Conservation (phyloP, 1,140 invertebrate species). For the Pissodes strobi region DNA sequence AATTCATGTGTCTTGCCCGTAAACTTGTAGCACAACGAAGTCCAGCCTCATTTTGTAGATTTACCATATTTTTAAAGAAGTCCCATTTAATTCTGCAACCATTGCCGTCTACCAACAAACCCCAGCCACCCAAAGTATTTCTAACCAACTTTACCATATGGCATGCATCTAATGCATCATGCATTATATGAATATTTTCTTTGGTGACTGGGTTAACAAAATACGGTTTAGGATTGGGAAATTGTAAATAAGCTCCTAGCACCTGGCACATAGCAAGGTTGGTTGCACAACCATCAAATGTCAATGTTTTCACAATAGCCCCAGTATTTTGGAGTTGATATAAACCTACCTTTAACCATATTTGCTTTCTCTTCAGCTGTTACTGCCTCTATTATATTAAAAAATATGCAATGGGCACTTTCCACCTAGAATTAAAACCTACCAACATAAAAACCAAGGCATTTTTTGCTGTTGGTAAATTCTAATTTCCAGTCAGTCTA, state of each 20-base stretch:
- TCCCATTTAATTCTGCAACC: slow-evolving; percentile 10
- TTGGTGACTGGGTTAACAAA: slow-evolving; percentile 37
- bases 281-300: slow-evolving; percentile 47
- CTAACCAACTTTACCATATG: too few relatives aligned
- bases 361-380: slow-evolving; percentile 37
- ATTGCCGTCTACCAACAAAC: neutral
- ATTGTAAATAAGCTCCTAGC: slow-evolving; percentile 41
- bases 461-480: slow-evolving; percentile 39
- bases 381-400: slow-evolving; percentile 40
- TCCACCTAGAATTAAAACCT: slow-evolving; percentile 47
- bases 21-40: slow-evolving; percentile 5
- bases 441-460: slow-evolving; percentile 48
- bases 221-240: slow-evolving; percentile 31
- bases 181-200: slow-evolving; percentile 31
- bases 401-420: slow-evolving; percentile 53
- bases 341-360: slow-evolving; percentile 38
- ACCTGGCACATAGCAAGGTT: slow-evolving; percentile 39
- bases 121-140: slow-evolving; percentile 1
- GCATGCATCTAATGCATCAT: slow-evolving; percentile 38
- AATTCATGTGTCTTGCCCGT: slow-evolving; percentile 21
- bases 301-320: slow-evolving; percentile 40
- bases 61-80: slow-evolving; percentile 8
- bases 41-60: slow-evolving; percentile 22
- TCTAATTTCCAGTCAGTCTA: slow-evolving; percentile 20
- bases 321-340: slow-evolving; percentile 28